phyloP scores from a whole-genome alignment of 2,113 vertebrate species.

The Passer montanus region DNA sequence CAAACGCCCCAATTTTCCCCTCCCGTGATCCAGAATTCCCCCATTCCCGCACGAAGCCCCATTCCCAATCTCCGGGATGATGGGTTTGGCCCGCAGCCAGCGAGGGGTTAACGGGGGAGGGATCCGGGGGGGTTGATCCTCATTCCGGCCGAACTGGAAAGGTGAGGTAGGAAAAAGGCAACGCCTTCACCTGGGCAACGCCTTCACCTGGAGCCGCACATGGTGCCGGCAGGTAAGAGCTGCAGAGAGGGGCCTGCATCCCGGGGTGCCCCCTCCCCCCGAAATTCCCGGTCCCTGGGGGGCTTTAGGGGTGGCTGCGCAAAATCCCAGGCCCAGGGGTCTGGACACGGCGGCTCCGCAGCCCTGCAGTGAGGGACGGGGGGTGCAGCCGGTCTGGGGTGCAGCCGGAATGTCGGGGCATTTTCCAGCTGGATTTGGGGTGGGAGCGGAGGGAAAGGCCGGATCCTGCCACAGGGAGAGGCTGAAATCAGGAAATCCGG shows the following conservation, averaged over 20 bases:
- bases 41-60: neutral
- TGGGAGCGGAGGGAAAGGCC: neutral
- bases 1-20: neutral
- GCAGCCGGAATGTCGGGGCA: fast-evolving
- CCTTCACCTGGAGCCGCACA: neutral
- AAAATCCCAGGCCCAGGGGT: fast-evolving
- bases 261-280: neutral
- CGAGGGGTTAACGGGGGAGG: conserved; percentile 38
- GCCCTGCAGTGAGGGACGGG: fast-evolving
- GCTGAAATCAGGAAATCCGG: neutral
- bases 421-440: neutral
- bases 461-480: neutral
- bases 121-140: neutral
- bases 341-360: fast-evolving
- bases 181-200: conserved; percentile 24
- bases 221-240: conserved; percentile 20
- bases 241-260: neutral
- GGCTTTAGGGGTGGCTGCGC: fast-evolving
- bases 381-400: fast-evolving
- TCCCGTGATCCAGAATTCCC: neutral
- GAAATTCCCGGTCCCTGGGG: fast-evolving
- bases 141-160: conserved; percentile 49
- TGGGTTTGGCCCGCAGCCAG: neutral
- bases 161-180: conserved; percentile 55
- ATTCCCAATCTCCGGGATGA: fast-evolving